A percentile compares a stretch with the other conserved stretches of the same genome.
phyloP scores from a whole-genome alignment of 2,888 invertebrate genomes.

The Iselma pallidipennis region DNA sequence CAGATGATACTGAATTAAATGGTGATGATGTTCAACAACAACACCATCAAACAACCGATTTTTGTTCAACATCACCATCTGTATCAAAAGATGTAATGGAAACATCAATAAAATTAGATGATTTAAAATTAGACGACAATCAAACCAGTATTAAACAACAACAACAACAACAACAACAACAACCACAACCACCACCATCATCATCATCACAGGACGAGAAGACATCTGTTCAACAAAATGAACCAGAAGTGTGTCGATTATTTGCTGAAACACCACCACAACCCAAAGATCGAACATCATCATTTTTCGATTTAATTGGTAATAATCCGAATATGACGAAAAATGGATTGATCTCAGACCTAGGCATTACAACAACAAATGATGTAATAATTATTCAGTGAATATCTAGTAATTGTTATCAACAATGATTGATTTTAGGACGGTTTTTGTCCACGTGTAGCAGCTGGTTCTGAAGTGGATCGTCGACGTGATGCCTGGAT shows the following conservation, averaged over 20 bases:
- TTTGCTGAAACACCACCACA: conserved; percentile 54
- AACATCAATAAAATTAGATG: conserved; percentile 39
- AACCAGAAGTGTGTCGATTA: conserved; percentile 57
- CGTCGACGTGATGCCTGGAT: conserved; percentile 78
- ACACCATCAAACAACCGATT: conserved; percentile 25
- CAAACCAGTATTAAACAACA: conserved; percentile 35
- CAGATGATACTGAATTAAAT: conserved; percentile 28
- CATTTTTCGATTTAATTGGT: conserved; percentile 58
- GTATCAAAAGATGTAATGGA: conserved; percentile 40
- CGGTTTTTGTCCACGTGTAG: conserved; percentile 48
- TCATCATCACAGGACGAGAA: too few relatives aligned
- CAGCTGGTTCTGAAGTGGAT: conserved; percentile 61
- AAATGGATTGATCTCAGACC: conserved; percentile 39
- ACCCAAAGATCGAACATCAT: conserved; percentile 53
- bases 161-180: conserved; percentile 28
- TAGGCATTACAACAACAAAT: conserved; percentile 36
- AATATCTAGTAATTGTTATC: neutral
- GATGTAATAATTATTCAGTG: conserved; percentile 31
- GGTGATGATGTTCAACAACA: conserved; percentile 33
- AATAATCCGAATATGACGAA: conserved; percentile 34
- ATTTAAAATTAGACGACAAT: conserved; percentile 30
- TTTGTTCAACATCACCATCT: conserved; percentile 33
- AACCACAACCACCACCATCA: too few relatives aligned
- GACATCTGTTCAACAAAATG: conserved; percentile 39
- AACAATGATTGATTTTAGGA: conserved; percentile 37